phyloP scores from a whole-genome alignment of 2,888 invertebrate genomes.

The Sinelater perroti region DNA sequence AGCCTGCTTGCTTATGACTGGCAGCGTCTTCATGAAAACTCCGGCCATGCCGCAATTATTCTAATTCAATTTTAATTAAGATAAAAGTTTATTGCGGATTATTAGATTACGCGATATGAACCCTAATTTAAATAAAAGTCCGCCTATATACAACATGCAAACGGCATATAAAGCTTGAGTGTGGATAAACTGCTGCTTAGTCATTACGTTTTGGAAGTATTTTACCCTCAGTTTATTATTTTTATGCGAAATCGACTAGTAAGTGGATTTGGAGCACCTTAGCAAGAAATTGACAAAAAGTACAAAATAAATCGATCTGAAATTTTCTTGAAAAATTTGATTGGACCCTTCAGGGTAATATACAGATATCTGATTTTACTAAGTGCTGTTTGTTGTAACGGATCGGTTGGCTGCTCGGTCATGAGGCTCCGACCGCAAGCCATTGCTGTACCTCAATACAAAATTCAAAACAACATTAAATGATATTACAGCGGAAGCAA shows the following conservation, averaged over 20 bases:
- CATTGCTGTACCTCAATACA: constrained; percentile 7
- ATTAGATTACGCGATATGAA: background rate
- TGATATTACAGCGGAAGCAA: background rate
- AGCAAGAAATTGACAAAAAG: too few relatives aligned
- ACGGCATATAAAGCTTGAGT: too few relatives aligned
- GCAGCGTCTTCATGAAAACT: background rate
- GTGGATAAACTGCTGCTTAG: too few relatives aligned
- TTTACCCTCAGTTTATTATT: too few relatives aligned
- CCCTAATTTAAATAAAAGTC: background rate
- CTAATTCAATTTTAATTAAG: constrained; percentile 12
- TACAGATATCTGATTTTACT: constrained; percentile 2
- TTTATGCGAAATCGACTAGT: too few relatives aligned
- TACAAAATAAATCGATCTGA: too few relatives aligned
- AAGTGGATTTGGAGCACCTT: too few relatives aligned
- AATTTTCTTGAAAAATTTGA: too few relatives aligned
- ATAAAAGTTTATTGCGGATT: constrained; percentile 2
- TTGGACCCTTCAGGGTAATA: too few relatives aligned
- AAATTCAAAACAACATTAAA: background rate
- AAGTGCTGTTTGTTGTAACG: constrained; percentile 1
- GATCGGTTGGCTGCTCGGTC: constrained; percentile 1
- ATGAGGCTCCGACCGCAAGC: constrained; percentile 4
- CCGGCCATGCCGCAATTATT: background rate
- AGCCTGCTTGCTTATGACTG: background rate
- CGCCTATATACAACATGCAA: too few relatives aligned
- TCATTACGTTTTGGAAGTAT: too few relatives aligned